Conservation (phyloP, 2,797 vertebrate species). For the Rhinoraja longicauda region DNA sequence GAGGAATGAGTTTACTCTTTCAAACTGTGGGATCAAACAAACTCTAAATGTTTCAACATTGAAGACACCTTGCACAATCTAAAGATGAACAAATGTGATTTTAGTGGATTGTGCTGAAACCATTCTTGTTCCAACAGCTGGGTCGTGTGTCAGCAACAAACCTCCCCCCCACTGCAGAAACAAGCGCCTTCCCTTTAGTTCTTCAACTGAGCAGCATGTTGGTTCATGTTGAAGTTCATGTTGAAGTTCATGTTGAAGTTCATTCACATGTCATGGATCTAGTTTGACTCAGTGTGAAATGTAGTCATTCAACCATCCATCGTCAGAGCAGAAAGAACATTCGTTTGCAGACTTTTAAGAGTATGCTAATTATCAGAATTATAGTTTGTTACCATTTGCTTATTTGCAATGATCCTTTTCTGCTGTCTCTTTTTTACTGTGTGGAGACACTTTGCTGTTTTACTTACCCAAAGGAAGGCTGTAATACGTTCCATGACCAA, state of each 20-base stretch:
- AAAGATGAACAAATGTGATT: not conserved
- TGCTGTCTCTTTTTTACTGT: not conserved
- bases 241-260: not conserved
- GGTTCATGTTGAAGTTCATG: not conserved
- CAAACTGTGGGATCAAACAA: not conserved
- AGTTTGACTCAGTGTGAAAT: not conserved
- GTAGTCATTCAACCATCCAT: not conserved
- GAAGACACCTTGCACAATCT: not conserved
- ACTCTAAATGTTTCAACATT: not conserved
- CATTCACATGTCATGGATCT: not conserved
- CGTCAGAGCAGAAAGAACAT: not conserved
- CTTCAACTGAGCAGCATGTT: not conserved
- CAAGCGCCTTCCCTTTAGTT: not conserved
- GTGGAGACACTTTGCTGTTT: not conserved
- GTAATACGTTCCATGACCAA: not conserved
- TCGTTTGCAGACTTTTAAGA: not conserved
- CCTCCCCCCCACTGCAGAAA: not conserved
- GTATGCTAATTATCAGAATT: not conserved
- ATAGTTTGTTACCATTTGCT: not conserved
- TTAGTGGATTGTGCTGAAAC: not conserved
- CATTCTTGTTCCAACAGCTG: not conserved
- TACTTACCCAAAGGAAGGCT: not conserved
- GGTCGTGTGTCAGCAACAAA: not conserved
- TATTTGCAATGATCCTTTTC: not conserved
- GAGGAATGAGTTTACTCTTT: not conserved